Conservation (phyloP, 2,888 invertebrate genomes). For the Andrena haemorrhoa region DNA sequence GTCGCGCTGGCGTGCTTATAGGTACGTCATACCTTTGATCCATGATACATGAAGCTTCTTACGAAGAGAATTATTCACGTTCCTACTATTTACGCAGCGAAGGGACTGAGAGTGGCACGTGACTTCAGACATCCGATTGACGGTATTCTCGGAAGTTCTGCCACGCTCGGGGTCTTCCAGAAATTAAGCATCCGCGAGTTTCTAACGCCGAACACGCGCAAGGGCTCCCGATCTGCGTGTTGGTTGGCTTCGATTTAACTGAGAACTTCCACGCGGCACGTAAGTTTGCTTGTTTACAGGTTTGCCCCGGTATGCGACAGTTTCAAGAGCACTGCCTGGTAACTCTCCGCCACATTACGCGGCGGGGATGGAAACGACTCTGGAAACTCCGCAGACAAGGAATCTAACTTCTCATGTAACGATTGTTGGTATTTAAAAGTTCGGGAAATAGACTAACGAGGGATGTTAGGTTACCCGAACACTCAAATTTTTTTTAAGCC, state of each 20-base stretch:
- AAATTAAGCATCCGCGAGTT: slow-evolving; percentile 44
- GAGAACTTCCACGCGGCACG: slow-evolving; percentile 50
- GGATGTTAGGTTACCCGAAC: too few relatives aligned
- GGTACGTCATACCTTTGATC: neutral
- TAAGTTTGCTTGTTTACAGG: slow-evolving; percentile 62
- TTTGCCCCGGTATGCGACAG: slow-evolving; percentile 52
- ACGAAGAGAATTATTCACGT: neutral
- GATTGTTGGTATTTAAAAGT: neutral
- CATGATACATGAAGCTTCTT: neutral
- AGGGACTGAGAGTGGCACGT: slow-evolving; percentile 4
- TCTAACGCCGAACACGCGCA: slow-evolving; percentile 25
- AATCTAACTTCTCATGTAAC: neutral
- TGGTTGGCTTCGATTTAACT: slow-evolving; percentile 65
- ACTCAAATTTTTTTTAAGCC: too few relatives aligned
- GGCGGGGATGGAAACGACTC: slow-evolving; percentile 7
- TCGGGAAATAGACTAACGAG: too few relatives aligned
- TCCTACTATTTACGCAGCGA: neutral
- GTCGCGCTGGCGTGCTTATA: too few relatives aligned
- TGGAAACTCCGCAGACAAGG: slow-evolving; percentile 12
- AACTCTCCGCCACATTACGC: neutral
- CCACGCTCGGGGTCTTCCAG: slow-evolving; percentile 26
- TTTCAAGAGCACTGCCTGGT: slow-evolving; percentile 41
- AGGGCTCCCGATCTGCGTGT: slow-evolving; percentile 5
- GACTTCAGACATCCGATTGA: slow-evolving; percentile 23
- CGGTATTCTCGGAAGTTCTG: slow-evolving; percentile 28